phyloP scores from a whole-genome alignment of 2,888 invertebrate genomes.

The Caenorhabditis angaria region DNA sequence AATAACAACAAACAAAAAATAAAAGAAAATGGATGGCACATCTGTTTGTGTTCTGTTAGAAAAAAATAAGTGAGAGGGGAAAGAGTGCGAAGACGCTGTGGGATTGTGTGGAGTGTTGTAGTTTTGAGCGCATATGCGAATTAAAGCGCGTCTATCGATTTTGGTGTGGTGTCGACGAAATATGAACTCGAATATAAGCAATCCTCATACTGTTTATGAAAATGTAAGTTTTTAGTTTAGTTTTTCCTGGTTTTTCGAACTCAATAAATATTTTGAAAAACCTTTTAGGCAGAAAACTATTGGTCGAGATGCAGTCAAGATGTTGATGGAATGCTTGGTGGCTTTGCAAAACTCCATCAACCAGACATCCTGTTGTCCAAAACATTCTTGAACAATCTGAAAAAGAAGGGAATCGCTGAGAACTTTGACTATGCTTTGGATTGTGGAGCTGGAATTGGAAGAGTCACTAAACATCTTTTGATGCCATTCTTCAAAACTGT shows the following conservation, averaged over 20 bases:
- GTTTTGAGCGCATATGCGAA: neutral
- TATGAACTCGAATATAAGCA: conserved; percentile 18
- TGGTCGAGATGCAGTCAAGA: conserved; percentile 61
- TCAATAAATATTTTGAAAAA: no score
- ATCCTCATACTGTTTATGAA: conserved; percentile 35
- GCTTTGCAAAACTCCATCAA: conserved; percentile 85
- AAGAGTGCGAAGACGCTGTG: neutral
- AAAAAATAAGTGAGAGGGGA: no score
- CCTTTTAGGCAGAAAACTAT: conserved; percentile 64
- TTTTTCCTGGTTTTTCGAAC: no score
- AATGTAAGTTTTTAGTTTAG: conserved; percentile 22
- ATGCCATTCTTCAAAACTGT: conserved; percentile 80
- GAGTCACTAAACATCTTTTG: conserved; percentile 87
- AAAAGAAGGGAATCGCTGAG: conserved; percentile 59
- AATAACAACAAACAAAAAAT: neutral
- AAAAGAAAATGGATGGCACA: neutral
- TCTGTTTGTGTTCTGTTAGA: no score
- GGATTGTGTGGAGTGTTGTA: neutral
- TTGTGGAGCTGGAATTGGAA: conserved; percentile 96
- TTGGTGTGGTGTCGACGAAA: neutral
- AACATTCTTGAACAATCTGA: conserved; percentile 81
- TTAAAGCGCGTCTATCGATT: conserved; percentile 2
- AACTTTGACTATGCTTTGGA: conserved; percentile 80
- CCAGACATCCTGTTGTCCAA: conserved; percentile 88
- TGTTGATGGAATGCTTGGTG: conserved; percentile 84